Evolutionary conservation across 2,888 invertebrate species (phyloP).

Genomic region (Drymonia ruficornis): DNA sequence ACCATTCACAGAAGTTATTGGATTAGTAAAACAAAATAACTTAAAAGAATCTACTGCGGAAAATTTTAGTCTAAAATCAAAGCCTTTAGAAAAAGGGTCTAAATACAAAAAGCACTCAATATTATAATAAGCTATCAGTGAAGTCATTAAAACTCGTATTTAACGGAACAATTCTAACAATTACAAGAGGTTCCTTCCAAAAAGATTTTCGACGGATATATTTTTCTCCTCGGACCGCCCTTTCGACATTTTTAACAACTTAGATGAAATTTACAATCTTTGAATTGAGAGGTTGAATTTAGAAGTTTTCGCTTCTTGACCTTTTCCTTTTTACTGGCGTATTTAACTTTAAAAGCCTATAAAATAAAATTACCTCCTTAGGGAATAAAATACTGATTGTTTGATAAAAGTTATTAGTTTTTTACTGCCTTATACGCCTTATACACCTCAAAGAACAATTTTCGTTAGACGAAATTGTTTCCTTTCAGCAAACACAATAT

Average conservation of each 20-base stretch:
- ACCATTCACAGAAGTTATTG: too few species aligned
- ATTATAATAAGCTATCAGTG: slow-evolving; percentile 50
- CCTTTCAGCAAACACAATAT: not conserved
- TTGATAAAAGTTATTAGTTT: too few species aligned
- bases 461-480: too few species aligned
- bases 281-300: slow-evolving; percentile 29
- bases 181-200: slow-evolving; percentile 21
- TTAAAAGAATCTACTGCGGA: too few species aligned
- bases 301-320: slow-evolving; percentile 21
- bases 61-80: too few species aligned
- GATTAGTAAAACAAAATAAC: too few species aligned
- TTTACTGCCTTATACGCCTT: too few species aligned
- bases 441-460: too few species aligned
- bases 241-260: slow-evolving; percentile 38
- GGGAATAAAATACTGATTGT: too few species aligned
- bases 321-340: slow-evolving; percentile 10
- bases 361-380: not conserved
- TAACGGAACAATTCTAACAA: slow-evolving; percentile 39
- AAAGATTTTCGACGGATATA: slow-evolving; percentile 24
- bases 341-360: not conserved
- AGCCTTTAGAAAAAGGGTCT: slow-evolving; percentile 5
- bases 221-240: slow-evolving; percentile 17
- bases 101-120: slow-evolving; percentile 29
- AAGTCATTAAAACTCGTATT: slow-evolving; percentile 52
- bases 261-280: slow-evolving; percentile 24